Evolutionary conservation across 2,888 invertebrate species (phyloP).

Genomic region (Pyrrhosoma nymphula): DNA sequence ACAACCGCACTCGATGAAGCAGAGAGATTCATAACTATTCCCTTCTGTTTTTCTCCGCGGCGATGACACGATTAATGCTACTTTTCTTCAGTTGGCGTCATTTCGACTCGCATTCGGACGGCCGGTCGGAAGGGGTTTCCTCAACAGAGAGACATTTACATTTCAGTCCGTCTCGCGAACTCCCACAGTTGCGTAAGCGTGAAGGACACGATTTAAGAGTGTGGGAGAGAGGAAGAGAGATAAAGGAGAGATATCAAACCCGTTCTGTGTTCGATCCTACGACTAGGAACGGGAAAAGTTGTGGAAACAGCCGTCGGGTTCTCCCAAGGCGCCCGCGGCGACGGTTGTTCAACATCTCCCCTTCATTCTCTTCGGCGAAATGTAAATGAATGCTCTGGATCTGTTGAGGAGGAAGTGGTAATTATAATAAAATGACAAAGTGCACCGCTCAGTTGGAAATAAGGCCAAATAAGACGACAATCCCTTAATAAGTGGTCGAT

Average conservation of each 20-base stretch:
- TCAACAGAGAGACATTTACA: not conserved
- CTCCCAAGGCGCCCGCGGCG: constrained; percentile 14
- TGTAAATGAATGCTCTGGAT: not conserved
- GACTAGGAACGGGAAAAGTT: constrained; percentile 63
- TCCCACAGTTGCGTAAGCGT: constrained; percentile 51
- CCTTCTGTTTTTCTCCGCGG: not conserved
- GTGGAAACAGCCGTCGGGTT: constrained; percentile 46
- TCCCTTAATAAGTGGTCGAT: too few relatives aligned
- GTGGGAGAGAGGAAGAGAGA: not conserved
- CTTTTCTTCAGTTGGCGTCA: not conserved
- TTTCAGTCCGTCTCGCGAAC: not conserved
- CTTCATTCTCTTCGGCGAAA: not conserved
- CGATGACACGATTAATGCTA: not conserved
- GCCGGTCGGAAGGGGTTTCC: not conserved
- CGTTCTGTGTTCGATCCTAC: constrained; percentile 48
- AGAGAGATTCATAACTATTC: not conserved
- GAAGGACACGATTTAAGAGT: constrained; percentile 33
- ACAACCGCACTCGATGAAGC: not conserved
- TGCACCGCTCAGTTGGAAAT: too few relatives aligned
- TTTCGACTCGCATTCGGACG: not conserved
- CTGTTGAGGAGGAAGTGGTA: not conserved
- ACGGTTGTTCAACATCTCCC: not conserved
- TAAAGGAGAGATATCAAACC: constrained; percentile 56
- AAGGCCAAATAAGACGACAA: too few relatives aligned
- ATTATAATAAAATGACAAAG: too few relatives aligned